Evolutionary conservation across 1,140 invertebrate species (phyloP).

Genomic region (Scaptodrosophila lebanonensis): DNA sequence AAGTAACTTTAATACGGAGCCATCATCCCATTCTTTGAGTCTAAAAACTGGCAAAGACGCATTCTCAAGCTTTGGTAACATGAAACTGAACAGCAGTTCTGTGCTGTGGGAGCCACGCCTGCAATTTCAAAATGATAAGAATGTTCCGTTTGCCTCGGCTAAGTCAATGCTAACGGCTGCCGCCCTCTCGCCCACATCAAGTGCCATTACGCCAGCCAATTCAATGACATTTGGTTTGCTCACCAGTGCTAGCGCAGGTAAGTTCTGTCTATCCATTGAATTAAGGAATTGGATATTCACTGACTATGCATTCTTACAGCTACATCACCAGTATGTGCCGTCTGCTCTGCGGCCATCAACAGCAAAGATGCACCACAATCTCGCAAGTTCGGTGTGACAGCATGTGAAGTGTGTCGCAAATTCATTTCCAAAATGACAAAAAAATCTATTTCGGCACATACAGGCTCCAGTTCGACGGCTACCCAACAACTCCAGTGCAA

Average conservation of each 20-base stretch:
- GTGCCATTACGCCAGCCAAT: constrained; percentile 36
- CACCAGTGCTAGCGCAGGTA: constrained; percentile 27
- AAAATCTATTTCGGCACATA: constrained; percentile 28
- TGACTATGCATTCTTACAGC: constrained; percentile 1
- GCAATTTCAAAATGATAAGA: constrained; percentile 61
- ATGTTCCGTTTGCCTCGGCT: constrained; percentile 24
- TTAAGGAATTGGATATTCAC: background rate
- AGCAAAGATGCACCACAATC: constrained; percentile 87
- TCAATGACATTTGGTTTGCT: constrained; percentile 44
- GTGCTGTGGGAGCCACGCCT: constrained; percentile 64
- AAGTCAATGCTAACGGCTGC: constrained; percentile 16
- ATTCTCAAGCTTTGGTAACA: constrained; percentile 43
- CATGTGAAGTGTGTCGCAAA: constrained; percentile 90
- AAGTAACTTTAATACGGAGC: constrained; percentile 19
- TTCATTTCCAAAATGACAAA: constrained; percentile 87
- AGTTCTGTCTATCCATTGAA: background rate
- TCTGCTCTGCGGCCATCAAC: constrained; percentile 87
- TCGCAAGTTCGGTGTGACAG: constrained; percentile 89
- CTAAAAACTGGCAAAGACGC: constrained; percentile 19
- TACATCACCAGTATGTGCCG: constrained; percentile 77
- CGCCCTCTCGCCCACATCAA: constrained; percentile 20
- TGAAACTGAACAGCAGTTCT: constrained; percentile 55
- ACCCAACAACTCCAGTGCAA: constrained; percentile 81
- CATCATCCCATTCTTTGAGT: background rate
- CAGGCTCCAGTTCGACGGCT: constrained; percentile 12